Evolutionary conservation across 1,140 invertebrate genomes (phyloP).

Genomic region (Myzus persicae): DNA sequence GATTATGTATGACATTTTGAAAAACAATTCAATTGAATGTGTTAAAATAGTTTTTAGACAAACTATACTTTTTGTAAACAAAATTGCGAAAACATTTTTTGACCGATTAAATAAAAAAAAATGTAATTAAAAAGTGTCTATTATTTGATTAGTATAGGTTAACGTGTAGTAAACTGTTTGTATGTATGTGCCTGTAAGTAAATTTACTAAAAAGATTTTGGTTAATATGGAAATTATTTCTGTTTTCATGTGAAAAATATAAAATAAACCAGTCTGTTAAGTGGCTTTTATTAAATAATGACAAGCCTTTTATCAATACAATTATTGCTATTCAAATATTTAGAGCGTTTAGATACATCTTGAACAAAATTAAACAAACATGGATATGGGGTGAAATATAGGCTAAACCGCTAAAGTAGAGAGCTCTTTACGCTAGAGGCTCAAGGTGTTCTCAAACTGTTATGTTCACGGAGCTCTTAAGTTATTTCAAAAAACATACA

Average conservation of each 20-base stretch:
- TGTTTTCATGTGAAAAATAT: not conserved
- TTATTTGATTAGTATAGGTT: not conserved
- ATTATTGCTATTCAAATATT: not conserved
- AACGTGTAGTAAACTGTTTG: not conserved
- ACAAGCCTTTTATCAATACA: not conserved
- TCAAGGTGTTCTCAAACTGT: no score
- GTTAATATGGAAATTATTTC: not conserved
- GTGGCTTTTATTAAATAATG: not conserved
- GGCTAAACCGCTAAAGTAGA: no score
- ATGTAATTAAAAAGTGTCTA: not conserved
- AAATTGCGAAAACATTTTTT: not conserved
- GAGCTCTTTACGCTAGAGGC: no score
- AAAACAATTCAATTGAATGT: no score
- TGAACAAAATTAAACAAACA: no score
- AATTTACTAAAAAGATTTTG: not conserved
- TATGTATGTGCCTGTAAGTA: not conserved
- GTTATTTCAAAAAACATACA: no score
- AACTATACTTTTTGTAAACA: not conserved
- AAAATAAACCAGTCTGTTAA: not conserved
- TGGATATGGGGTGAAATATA: no score
- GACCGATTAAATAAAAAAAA: not conserved
- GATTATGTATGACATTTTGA: not conserved
- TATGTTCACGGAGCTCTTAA: no score
- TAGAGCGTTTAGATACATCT: no score
- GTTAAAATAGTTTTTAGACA: no score